These are phyloP conservation scores for Lepidocyrtoides sp. DNA, from an alignment of 2,888 invertebrate genomes.

Conservation along the genomic window DNA sequence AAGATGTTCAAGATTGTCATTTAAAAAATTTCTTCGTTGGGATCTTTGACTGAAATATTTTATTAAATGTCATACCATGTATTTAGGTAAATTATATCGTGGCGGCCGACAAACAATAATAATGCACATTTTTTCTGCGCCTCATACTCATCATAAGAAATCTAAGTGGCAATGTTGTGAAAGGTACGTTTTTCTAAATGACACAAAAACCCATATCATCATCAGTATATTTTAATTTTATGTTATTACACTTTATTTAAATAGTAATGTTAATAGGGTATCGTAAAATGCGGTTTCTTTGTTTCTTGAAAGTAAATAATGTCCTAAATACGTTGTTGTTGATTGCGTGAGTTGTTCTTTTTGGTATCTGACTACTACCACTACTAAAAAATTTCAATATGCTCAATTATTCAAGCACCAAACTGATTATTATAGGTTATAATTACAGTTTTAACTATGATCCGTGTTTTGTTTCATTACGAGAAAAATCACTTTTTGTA, in stretches of 20 bases:
- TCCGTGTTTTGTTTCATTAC: neutral
- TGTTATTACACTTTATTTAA: neutral
- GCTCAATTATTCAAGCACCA: neutral
- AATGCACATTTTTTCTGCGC: constrained; percentile 2
- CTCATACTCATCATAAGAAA: constrained; percentile 65
- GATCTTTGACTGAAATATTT: constrained; percentile 50
- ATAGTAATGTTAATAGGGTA: neutral
- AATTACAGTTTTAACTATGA: no score
- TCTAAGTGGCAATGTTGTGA: constrained; percentile 78
- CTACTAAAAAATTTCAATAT: neutral
- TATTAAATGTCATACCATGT: constrained; percentile 43
- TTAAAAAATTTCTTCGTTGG: neutral
- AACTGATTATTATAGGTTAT: neutral
- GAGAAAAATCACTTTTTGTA: constrained; percentile 8
- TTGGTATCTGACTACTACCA: neutral
- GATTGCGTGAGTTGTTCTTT: constrained; percentile 3
- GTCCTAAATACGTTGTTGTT: neutral
- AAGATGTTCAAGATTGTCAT: neutral
- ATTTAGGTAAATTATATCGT: neutral
- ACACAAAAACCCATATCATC: constrained; percentile 6
- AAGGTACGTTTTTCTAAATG: constrained; percentile 73
- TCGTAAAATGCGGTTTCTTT: neutral
- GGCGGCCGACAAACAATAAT: constrained; percentile 56
- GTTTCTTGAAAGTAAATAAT: neutral
- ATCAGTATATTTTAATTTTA: neutral